These are phyloP conservation scores for Tineola bisselliella DNA, from an alignment of 2,888 invertebrate genomes.

Conservation along the genomic window DNA sequence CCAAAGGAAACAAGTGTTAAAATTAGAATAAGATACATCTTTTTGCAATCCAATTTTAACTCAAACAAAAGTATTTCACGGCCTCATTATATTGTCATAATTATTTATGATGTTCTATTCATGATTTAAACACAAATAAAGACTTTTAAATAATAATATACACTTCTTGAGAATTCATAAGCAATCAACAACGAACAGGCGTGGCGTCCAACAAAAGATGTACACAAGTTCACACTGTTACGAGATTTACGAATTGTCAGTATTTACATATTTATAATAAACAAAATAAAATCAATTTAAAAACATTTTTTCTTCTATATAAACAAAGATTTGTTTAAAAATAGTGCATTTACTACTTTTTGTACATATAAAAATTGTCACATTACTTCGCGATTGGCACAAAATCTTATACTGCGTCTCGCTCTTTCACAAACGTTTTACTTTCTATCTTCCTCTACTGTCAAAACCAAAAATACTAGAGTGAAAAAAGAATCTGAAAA, in stretches of 20 bases:
- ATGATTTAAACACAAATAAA: not conserved
- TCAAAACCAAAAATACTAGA: too few relatives aligned
- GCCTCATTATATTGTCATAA: not conserved
- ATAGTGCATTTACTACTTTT: too few relatives aligned
- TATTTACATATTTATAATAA: not conserved
- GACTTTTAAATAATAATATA: not conserved
- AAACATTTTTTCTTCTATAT: not conserved
- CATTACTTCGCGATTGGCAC: not conserved
- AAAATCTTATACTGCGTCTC: not conserved
- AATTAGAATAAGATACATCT: constrained; percentile 41
- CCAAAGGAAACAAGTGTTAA: constrained; percentile 33
- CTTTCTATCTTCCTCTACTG: too few relatives aligned
- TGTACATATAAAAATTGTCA: not conserved
- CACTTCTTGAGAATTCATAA: not conserved
- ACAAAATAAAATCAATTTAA: not conserved
- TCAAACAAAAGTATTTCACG: not conserved
- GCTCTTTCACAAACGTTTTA: not conserved
- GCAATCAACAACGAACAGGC: constrained; percentile 10
- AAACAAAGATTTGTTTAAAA: too few relatives aligned
- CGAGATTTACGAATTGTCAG: not conserved
- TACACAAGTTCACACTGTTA: not conserved
- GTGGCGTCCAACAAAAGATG: constrained; percentile 8
- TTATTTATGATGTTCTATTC: not conserved
- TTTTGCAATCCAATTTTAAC: constrained; percentile 10
- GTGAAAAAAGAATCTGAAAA: too few relatives aligned